These are phyloP conservation scores for Gila orcuttii DNA, from an alignment of 2,113 vertebrate genomes.

Conservation along the genomic window DNA sequence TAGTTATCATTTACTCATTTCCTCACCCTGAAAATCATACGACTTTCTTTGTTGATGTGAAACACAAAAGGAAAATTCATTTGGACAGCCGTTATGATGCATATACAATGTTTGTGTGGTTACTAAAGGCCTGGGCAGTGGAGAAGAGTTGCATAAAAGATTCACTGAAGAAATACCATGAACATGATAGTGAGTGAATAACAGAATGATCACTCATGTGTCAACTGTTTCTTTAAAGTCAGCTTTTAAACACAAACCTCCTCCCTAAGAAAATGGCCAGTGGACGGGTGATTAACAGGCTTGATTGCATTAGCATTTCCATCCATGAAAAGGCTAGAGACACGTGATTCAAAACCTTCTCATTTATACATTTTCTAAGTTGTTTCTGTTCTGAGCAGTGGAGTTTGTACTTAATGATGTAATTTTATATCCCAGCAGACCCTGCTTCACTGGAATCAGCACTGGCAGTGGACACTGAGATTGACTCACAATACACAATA, in stretches of 20 bases:
- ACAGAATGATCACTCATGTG: not conserved
- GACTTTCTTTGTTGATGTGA: not conserved
- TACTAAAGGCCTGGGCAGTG: not conserved
- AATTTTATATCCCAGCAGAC: not conserved
- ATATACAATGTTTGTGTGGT: no score
- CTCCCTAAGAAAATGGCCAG: constrained; percentile 61
- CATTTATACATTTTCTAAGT: not conserved
- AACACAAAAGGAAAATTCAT: not conserved
- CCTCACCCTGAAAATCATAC: not conserved
- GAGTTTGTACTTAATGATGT: not conserved
- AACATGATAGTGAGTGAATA: not conserved
- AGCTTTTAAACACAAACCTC: constrained; percentile 27
- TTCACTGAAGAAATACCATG: not conserved
- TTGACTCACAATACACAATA: not conserved
- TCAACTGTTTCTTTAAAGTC: not conserved
- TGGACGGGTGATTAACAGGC: constrained; percentile 67
- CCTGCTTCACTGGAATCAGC: not conserved
- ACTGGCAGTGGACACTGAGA: not conserved
- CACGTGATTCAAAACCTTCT: constrained; percentile 51
- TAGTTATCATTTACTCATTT: not conserved
- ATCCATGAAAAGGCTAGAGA: constrained; percentile 61
- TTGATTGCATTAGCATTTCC: constrained; percentile 80
- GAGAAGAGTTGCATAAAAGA: not conserved
- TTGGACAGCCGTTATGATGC: not conserved
- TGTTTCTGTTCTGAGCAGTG: not conserved